Evolutionary conservation across 1,140 invertebrate genomes (phyloP), one percentile per base, ranked within the genome.

Genomic region (Bombus vancouverensis): DNA sequence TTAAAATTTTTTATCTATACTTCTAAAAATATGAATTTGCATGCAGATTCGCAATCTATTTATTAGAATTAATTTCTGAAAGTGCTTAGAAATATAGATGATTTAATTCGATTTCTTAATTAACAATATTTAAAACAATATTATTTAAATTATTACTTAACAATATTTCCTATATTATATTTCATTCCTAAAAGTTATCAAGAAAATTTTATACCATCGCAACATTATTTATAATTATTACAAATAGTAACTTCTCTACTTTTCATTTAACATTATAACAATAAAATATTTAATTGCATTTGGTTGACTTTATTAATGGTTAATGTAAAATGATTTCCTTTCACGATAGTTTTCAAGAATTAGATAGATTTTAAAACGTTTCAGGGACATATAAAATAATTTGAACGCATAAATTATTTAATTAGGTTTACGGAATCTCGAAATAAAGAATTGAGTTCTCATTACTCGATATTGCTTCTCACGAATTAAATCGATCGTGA

Each of bases 401-500:
- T 76, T 25, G 25, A 47, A 59, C 4, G 34, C 10, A 25, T 25
- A 22, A 25, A 39, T 62, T 37, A 39, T 32, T 59, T 28, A 42
- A 59, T 9, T n/a, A 6, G n/a, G 2, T 59, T 57, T 42, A 42
- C 13, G 32, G 37, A 62, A 4, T 22, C 37, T 25, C 10, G 42
- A 42, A 42, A 65, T 6, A 65, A 25, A 37, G 18, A 59, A 32
- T 78, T 28, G 10, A n/a, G 62, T 78, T 65, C n/a, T 13, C 18
- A 78, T 65, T 32, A 32, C 28, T 70, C 39, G 78, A 80, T 47
- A 70, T 70, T 53, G 28, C 34, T 6, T 53, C 1, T 1, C 8
- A 42, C 2, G 34, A 80, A 37, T 80, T 37, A 39, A 80, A 80
- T 80, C 78, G 65, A 80, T 80, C 3, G 75, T 25, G 28, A 39